Evolutionary conservation across 2,113 vertebrate genomes (phyloP).

Genomic region (Podarcis cretensis): DNA sequence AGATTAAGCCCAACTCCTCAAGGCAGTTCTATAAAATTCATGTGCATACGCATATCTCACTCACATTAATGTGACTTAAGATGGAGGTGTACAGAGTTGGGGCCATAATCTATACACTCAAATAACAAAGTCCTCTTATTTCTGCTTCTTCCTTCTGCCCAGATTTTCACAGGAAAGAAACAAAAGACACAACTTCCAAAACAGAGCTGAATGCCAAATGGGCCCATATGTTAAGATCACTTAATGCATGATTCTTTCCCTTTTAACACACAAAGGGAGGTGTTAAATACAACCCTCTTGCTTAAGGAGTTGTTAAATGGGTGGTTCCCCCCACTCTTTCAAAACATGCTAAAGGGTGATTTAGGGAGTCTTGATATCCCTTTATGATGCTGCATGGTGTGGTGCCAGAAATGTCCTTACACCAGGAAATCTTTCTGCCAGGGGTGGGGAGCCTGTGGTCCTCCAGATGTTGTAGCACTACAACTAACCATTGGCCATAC

Average conservation of each 20-base stretch:
- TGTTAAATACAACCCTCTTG: not conserved
- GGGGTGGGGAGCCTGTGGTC: too few species aligned
- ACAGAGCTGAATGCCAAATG: not conserved
- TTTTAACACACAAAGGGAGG: not conserved
- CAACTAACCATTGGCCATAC: too few species aligned
- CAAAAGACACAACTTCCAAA: not conserved
- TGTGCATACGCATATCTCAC: not conserved
- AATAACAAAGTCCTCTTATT: not conserved
- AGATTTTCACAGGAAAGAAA: not conserved
- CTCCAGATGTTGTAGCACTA: too few species aligned
- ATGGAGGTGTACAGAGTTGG: not conserved
- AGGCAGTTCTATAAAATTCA: not conserved
- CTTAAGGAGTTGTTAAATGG: not conserved
- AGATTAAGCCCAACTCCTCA: not conserved
- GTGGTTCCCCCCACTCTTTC: not conserved
- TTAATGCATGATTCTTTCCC: not conserved
- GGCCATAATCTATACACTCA: not conserved
- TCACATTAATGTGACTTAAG: not conserved
- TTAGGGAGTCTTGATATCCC: not conserved
- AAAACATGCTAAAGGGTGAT: not conserved
- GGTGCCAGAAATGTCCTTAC: too few species aligned
- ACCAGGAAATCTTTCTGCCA: not conserved
- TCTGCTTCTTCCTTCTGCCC: not conserved
- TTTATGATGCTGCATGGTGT: not conserved
- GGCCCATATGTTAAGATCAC: not conserved